Base-by-base conservation (phyloP, 2,113 vertebrate genomes). In the Oryzias woworae region DNA sequence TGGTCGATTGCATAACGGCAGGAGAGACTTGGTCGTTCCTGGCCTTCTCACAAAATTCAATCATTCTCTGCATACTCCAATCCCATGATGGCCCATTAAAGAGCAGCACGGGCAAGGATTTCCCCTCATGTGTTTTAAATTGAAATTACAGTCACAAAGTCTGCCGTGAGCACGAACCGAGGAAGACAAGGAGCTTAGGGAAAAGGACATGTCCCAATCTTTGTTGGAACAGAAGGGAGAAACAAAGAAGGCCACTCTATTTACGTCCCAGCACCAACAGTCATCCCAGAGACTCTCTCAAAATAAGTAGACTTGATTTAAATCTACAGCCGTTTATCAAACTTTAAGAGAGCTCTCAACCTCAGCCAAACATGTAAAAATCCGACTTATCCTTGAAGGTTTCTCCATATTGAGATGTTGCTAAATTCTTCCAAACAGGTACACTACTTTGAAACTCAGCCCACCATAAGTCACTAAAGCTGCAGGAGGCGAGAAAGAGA, bases 51-150 rank as follows among this genome's bases (percentile, higher is more conserved):
- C 88, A 87, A 85, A 88, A 88, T 89, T 90, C 82, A 90, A 86
- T 89, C 87, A 87, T 88, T 89, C 90, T 66, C 85, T 45, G 83
- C 85, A 88, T 91, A 88, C 86, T 85, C 80, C 82, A 75, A 81
- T 81, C 78, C 85, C 83, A 85, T 77, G 80, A 83, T 66, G 77
- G 82, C 74, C 85, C 77, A 87, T 89, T 90, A 87, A 91, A 90
- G 74, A 81, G 79, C 75, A 80, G 75, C 76, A 31, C 43, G 20
- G 74, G 83, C 77, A 85, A 80, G 77, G 87, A 84, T 89, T 89
- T 88, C 87, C 86, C 80, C 79, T 81, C 85, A 85, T 88, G 81
- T 90, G 85, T 85, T 89, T 89, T 82, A 81, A 88, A 88, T 89
- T 85, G 78, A 89, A 85, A 89, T 87, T 87, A 86, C 64, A 75